These are phyloP conservation scores for Lysandra bellargus DNA, from an alignment of 2,888 invertebrate species.

Conservation along the genomic window DNA sequence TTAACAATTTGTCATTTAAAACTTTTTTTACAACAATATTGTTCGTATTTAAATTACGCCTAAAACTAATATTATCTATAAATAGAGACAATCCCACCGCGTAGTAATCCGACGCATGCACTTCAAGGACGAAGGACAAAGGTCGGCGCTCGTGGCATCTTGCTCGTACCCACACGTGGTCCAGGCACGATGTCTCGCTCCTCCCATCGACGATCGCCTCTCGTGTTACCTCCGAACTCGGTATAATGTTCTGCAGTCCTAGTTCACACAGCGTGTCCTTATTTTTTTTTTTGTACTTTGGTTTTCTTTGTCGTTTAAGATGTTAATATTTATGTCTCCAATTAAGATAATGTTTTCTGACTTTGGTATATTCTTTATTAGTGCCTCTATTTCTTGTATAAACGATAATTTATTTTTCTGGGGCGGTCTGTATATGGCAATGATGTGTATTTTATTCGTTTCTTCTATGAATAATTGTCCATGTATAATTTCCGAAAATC, in stretches of 20 bases:
- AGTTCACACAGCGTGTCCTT: slow-evolving; percentile 32
- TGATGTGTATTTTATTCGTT: slow-evolving; percentile 28
- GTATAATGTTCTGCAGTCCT: slow-evolving; percentile 30
- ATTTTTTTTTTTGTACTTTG: slow-evolving; percentile 4
- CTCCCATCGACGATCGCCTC: slow-evolving; percentile 29
- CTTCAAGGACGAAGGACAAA: slow-evolving; percentile 27
- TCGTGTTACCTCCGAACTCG: slow-evolving; percentile 31
- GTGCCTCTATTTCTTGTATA: too few relatives aligned
- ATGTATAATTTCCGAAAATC: slow-evolving; percentile 25
- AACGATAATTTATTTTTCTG: background rate
- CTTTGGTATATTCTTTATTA: too few relatives aligned
- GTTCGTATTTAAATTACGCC: background rate
- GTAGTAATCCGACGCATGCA: slow-evolving; percentile 32
- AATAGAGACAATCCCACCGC: slow-evolving; percentile 2
- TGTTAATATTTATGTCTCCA: slow-evolving; percentile 20
- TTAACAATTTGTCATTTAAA: too few relatives aligned
- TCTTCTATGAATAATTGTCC: slow-evolving; percentile 18
- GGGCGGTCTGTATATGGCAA: slow-evolving; percentile 34
- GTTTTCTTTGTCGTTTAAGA: background rate
- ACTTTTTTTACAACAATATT: too few relatives aligned
- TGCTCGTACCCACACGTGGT: slow-evolving; percentile 33
- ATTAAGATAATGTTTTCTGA: too few relatives aligned
- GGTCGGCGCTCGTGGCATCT: slow-evolving; percentile 7
- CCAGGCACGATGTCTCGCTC: slow-evolving; percentile 21
- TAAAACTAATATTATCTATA: background rate